Evolutionary conservation across 2,797 vertebrate genomes (phyloP).

Genomic region (Discoglossus pictus): DNA sequence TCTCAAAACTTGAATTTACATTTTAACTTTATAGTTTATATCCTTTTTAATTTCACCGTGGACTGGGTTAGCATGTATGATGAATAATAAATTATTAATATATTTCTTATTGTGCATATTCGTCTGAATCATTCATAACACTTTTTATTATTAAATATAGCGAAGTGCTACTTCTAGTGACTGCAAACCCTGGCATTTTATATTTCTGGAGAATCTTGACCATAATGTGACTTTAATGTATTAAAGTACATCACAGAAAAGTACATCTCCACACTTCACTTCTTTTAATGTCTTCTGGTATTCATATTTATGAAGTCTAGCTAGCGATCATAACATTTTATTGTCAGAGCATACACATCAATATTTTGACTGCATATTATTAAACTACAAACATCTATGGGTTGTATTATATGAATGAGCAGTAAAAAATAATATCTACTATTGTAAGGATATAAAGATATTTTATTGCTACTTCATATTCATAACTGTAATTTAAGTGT

Average conservation of each 20-base stretch:
- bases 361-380: neutral
- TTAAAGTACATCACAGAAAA: neutral
- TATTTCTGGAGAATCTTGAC: neutral
- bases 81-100: constrained; percentile 9
- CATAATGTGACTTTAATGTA: constrained; percentile 5
- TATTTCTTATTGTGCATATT: constrained; percentile 9
- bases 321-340: constrained; percentile 3
- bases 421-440: too few species aligned
- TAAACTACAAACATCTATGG: neutral
- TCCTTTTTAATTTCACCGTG: neutral
- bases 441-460: too few species aligned
- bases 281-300: constrained; percentile 4
- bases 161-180: neutral
- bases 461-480: too few species aligned
- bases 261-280: neutral
- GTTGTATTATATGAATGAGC: too few species aligned
- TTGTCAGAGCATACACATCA: neutral
- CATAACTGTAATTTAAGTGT: too few species aligned
- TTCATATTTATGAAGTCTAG: constrained; percentile 13
- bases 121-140: constrained; percentile 17
- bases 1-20: constrained; percentile 6
- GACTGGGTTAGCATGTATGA: neutral
- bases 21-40: constrained; percentile 9
- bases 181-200: neutral
- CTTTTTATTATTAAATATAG: constrained; percentile 13